Evolutionary conservation across 92 coral and sea anemone species (phyloP).

Genomic region (Palythoa heliodiscus): DNA sequence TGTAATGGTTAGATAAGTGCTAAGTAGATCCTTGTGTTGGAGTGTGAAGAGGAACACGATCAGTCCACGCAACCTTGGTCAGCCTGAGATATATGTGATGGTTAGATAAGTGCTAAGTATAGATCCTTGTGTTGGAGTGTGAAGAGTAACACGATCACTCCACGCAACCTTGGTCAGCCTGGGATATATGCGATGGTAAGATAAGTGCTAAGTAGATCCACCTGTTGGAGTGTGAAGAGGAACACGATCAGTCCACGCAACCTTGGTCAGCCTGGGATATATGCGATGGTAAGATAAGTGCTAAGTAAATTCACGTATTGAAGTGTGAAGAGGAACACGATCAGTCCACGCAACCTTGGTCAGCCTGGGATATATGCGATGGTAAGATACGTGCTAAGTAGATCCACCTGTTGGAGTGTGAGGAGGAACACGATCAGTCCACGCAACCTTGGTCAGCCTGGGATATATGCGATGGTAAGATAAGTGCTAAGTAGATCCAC

Average conservation of each 20-base stretch:
- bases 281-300: slow-evolving; percentile 75
- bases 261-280: slow-evolving; percentile 95
- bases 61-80: slow-evolving; percentile 66
- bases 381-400: slow-evolving; percentile 52
- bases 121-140: too few species aligned
- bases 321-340: slow-evolving; percentile 55
- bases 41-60: neutral
- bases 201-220: too few species aligned
- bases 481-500: too few species aligned
- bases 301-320: too few species aligned
- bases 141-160: neutral
- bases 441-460: neutral
- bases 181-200: slow-evolving; percentile 95
- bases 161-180: slow-evolving; percentile 78
- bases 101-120: slow-evolving; percentile 43
- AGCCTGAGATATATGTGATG: slow-evolving; percentile 93
- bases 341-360: slow-evolving; percentile 62
- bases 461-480: neutral
- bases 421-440: neutral
- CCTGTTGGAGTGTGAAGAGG: neutral
- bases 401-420: too few species aligned
- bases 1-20: too few species aligned
- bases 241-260: neutral
- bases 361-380: slow-evolving; percentile 97
- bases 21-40: too few species aligned